These are phyloP conservation scores for Darevskia mixta DNA, from an alignment of 2,797 vertebrate species.

Conservation along the genomic window DNA sequence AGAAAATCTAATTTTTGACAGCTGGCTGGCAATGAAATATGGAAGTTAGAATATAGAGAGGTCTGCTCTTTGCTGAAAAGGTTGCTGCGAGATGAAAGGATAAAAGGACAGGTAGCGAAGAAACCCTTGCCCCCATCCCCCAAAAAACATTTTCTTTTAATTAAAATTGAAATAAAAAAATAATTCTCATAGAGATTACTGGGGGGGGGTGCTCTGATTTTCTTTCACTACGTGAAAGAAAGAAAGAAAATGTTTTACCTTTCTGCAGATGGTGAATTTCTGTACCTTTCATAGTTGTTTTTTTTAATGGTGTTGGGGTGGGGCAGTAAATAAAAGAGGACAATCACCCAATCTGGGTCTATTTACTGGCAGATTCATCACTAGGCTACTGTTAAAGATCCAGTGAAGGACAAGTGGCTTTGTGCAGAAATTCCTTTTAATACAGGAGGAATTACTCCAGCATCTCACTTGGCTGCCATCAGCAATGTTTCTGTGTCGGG, in stretches of 20 bases:
- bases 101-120: background rate
- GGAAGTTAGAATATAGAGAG: background rate
- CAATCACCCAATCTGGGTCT: background rate
- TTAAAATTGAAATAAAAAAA: background rate
- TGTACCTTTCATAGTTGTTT: background rate
- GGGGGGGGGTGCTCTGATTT: no score
- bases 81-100: background rate
- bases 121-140: background rate
- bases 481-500: background rate
- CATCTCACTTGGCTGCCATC: background rate
- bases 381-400: background rate
- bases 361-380: background rate
- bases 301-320: background rate
- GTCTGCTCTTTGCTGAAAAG: background rate
- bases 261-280: background rate
- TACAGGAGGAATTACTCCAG: background rate
- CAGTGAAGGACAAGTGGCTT: background rate
- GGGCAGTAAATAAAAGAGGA: background rate
- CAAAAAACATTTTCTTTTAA: background rate
- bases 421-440: background rate
- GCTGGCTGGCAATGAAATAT: background rate
- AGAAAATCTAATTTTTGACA: constrained; percentile 8
- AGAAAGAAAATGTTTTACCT: background rate
- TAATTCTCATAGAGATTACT: background rate
- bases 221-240: background rate